Conservation (phyloP, 2,888 invertebrate genomes). For the Allophyes oxyacanthae region DNA sequence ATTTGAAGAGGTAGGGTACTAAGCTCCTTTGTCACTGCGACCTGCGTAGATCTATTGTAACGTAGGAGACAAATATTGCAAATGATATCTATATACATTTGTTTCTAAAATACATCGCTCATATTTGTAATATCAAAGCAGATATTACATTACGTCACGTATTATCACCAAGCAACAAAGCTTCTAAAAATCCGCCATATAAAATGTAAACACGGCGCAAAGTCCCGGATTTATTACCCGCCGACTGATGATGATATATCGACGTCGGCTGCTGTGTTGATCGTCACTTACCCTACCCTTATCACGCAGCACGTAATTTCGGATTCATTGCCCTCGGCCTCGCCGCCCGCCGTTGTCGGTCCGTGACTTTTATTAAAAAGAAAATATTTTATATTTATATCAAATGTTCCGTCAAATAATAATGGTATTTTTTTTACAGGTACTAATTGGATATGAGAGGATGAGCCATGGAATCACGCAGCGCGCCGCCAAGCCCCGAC, state of each 20-base stretch:
- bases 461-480: constrained; percentile 89
- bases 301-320: constrained; percentile 85
- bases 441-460: constrained; percentile 80
- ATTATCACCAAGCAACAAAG: constrained; percentile 47
- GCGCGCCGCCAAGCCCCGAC: constrained; percentile 89
- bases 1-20: background rate
- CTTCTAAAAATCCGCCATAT: constrained; percentile 65
- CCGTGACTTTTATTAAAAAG: constrained; percentile 71
- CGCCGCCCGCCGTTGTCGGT: constrained; percentile 62
- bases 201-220: constrained; percentile 79
- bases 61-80: no score
- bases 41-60: no score
- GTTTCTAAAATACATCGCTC: constrained; percentile 20
- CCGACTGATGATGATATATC: constrained; percentile 88
- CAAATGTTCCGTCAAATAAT: constrained; percentile 47
- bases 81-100: constrained; percentile 3
- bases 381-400: constrained; percentile 63
- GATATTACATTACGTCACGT: constrained; percentile 35
- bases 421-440: constrained; percentile 71
- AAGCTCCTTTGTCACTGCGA: no score
- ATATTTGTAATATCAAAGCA: constrained; percentile 35
- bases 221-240: constrained; percentile 82
- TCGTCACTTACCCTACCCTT: constrained; percentile 88
- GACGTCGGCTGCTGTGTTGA: constrained; percentile 86
- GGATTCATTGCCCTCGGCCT: constrained; percentile 85